Evolutionary conservation across 2,888 invertebrate species (phyloP).

Genomic region (Podotricha telesiphe): DNA sequence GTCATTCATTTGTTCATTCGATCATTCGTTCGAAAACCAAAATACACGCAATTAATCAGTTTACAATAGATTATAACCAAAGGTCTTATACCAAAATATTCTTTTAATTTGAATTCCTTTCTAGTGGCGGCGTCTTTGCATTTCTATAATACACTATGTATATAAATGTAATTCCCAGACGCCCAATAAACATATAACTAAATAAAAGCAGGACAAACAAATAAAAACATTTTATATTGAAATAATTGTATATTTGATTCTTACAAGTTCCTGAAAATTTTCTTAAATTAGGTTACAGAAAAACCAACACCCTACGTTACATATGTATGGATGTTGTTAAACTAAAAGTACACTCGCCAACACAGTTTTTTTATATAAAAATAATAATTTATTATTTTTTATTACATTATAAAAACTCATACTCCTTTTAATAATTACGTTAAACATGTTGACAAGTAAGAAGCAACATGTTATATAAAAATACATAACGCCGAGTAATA

Average conservation of each 20-base stretch:
- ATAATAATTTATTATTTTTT: constrained; percentile 40
- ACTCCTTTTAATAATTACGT: constrained; percentile 24
- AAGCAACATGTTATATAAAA: constrained; percentile 24
- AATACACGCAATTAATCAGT: too few relatives aligned
- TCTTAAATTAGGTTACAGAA: constrained; percentile 77
- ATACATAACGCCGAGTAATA: constrained; percentile 11
- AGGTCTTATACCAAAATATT: too few relatives aligned
- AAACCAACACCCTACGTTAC: constrained; percentile 78
- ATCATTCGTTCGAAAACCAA: too few relatives aligned
- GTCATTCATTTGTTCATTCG: too few relatives aligned
- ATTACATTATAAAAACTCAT: constrained; percentile 23
- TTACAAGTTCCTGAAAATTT: constrained; percentile 59
- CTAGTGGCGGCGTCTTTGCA: too few relatives aligned
- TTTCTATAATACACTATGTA: too few relatives aligned
- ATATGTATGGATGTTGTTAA: constrained; percentile 70
- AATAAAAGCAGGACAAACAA: not conserved
- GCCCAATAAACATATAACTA: too few relatives aligned
- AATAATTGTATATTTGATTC: constrained; percentile 74
- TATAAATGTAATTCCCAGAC: too few relatives aligned
- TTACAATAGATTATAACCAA: too few relatives aligned
- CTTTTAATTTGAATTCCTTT: too few relatives aligned
- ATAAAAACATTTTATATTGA: not conserved
- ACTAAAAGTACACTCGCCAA: constrained; percentile 45
- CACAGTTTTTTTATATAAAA: constrained; percentile 29
- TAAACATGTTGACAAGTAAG: constrained; percentile 35